Evolutionary conservation across 2,888 invertebrate genomes (phyloP), one percentile per base, ranked within the genome.

Genomic region (Coleophora flavipennella): DNA sequence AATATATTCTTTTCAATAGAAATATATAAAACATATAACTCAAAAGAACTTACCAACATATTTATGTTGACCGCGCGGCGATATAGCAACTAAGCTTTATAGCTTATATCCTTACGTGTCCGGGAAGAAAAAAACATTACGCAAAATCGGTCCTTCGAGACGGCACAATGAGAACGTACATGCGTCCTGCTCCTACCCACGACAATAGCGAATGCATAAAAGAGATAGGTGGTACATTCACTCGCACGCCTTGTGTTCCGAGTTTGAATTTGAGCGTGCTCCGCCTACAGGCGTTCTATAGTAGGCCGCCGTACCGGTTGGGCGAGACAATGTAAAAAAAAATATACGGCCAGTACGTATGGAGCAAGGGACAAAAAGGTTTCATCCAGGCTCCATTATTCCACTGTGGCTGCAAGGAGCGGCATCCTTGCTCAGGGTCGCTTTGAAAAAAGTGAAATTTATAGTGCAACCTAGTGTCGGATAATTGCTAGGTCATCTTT

Each of bases 311-410:
- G 52, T 48, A 53, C 70, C 64, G 73, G 71, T 73, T 70, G 67
- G 65, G 25, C 62, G 65, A 68, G 66, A 72, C 74, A 73, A 69
- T 69, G 62, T 56, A 55, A 59, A 70, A 74, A 69, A 69, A 67
- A 65, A 62, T 41, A 46, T 33, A 35, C 48, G 43, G 56, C 59
- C 67, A 68, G 69, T 71, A 45, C 59, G 60, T 58, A 55, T 53
- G 54, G 56, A 42, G 63, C 62, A 66, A 70, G 72, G 72, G 73
- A 75, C 76, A 76, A 72, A 73, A 74, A 76, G 76, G 73, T 67
- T 62, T 50, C 43, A 60, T 65, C 61, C 63, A 53, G 60, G 62
- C 60, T 55, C 66, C 71, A 74, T 71, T 73, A 74, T 71, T 49
- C 49, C 40, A 38, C 37, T 48, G 68, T 50, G 69, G 65, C 66